Evolutionary conservation across 2,888 invertebrate species (phyloP).

Genomic region (Phengaris alcon): DNA sequence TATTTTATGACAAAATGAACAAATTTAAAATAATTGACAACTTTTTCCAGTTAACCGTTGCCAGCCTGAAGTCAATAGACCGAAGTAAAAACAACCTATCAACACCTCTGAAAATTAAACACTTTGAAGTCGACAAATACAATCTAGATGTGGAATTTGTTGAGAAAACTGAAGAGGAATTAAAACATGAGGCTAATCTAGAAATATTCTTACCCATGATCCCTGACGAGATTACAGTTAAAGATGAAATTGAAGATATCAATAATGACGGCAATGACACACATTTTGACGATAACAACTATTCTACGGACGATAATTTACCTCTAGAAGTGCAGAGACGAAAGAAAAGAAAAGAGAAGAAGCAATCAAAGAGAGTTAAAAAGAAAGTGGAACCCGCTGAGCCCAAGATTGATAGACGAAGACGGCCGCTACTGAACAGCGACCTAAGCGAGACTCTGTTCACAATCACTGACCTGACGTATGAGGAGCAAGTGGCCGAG

Average conservation of each 20-base stretch:
- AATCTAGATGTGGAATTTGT: constrained; percentile 43
- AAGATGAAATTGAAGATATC: constrained; percentile 39
- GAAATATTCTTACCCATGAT: constrained; percentile 32
- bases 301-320: constrained; percentile 55
- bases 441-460: constrained; percentile 65
- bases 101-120: constrained; percentile 43
- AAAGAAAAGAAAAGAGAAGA: constrained; percentile 43
- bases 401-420: constrained; percentile 59
- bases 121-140: constrained; percentile 43
- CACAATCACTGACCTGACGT: constrained; percentile 56
- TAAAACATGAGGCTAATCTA: constrained; percentile 38
- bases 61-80: constrained; percentile 51
- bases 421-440: constrained; percentile 63
- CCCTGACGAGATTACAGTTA: constrained; percentile 33
- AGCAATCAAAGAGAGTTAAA: constrained; percentile 39
- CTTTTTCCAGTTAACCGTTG: constrained; percentile 52
- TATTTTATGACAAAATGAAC: not conserved
- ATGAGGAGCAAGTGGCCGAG: constrained; percentile 65
- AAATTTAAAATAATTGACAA: not conserved
- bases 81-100: constrained; percentile 46
- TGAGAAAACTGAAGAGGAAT: constrained; percentile 35
- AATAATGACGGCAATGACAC: constrained; percentile 31
- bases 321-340: constrained; percentile 48
- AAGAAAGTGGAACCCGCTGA: constrained; percentile 41
- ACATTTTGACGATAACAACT: constrained; percentile 42